Evolutionary conservation across 2,797 vertebrate genomes (phyloP).

Genomic region (Microctenopoma stevenorrisi): DNA sequence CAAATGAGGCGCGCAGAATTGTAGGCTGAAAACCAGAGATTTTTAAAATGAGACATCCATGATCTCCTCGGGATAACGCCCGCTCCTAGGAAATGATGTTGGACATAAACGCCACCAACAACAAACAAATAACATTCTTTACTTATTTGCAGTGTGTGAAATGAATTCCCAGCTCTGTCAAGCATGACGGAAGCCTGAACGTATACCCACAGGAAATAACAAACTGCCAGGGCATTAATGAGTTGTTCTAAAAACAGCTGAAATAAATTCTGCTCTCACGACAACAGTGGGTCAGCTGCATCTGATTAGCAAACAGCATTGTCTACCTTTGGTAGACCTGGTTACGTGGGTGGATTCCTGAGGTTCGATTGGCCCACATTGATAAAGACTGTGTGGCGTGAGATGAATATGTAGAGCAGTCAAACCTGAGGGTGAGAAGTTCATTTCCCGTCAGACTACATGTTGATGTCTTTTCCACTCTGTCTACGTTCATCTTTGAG

Average conservation of each 20-base stretch:
- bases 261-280: constrained; percentile 1
- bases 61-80: constrained; percentile 10
- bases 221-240: constrained; percentile 25
- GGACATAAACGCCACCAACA: not conserved
- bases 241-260: constrained; percentile 3
- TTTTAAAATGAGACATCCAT: constrained; percentile 7
- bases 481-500: not conserved
- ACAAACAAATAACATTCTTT: not conserved
- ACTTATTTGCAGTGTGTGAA: constrained; percentile 11
- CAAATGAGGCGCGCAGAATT: constrained; percentile 21
- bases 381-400: too few species aligned
- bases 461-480: not conserved
- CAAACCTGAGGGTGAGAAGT: too few species aligned
- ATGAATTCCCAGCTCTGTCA: constrained; percentile 18
- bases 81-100: not conserved
- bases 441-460: too few species aligned
- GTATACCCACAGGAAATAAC: constrained; percentile 19
- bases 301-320: constrained; percentile 3
- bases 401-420: too few species aligned
- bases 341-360: not conserved
- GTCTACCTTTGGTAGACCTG: constrained; percentile 5
- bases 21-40: constrained; percentile 7
- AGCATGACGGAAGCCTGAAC: constrained; percentile 13
- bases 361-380: too few species aligned
- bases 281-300: not conserved